These are phyloP conservation scores for Pseudopleuronectes americanus DNA, from an alignment of 2,797 vertebrate genomes.

Conservation along the genomic window DNA sequence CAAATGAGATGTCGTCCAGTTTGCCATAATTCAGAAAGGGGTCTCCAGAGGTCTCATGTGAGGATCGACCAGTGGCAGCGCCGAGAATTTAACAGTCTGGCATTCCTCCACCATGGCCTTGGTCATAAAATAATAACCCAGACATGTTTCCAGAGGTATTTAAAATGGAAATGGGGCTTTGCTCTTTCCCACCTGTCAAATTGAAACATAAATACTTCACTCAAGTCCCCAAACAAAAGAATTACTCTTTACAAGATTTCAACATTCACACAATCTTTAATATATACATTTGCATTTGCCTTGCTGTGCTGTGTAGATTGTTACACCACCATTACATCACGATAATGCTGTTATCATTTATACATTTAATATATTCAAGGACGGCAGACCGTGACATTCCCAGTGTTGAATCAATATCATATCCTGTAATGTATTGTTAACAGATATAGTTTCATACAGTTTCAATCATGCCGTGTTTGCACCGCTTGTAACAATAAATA, in stretches of 20 bases:
- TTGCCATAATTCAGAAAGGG: conserved; percentile 40
- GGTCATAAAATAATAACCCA: conserved; percentile 11
- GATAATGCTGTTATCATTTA: conserved; percentile 24
- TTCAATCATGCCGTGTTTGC: conserved; percentile 55
- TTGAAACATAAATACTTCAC: too few relatives aligned
- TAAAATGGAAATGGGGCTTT: conserved; percentile 34
- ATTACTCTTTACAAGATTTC: not conserved
- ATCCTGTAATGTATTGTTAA: conserved; percentile 28
- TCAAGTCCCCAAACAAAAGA: not conserved
- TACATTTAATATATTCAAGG: conserved; percentile 38
- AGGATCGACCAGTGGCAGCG: conserved; percentile 21
- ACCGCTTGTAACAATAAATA: conserved; percentile 26
- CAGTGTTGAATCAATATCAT: conserved; percentile 45
- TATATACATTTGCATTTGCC: conserved; percentile 6
- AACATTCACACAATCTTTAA: conserved; percentile 47
- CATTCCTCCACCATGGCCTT: conserved; percentile 13
- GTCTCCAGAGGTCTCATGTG: conserved; percentile 7
- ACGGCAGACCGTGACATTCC: conserved; percentile 40
- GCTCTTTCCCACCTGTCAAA: too few relatives aligned
- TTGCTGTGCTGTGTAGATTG: not conserved
- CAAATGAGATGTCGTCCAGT: conserved; percentile 55
- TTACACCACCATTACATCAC: conserved; percentile 14
- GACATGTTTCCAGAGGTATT: conserved; percentile 25
- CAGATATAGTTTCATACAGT: conserved; percentile 45
- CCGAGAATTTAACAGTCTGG: conserved; percentile 41